Evolutionary conservation across 1,140 invertebrate genomes (phyloP).

Genomic region (Drosophila chauvacae): DNA sequence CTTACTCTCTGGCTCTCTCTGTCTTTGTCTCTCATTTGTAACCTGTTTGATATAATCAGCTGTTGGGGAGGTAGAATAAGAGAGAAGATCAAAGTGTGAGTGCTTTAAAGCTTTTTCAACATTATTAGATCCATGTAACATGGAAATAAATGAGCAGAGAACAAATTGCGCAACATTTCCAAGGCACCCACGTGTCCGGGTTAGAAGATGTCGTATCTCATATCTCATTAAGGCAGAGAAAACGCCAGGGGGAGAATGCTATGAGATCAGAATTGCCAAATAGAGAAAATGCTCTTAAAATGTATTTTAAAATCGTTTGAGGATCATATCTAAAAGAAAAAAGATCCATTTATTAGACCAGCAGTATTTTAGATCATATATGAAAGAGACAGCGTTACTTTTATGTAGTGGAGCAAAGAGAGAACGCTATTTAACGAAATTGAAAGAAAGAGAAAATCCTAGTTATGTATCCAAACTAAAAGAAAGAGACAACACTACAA

Average conservation of each 20-base stretch:
- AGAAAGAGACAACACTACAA: too few relatives aligned
- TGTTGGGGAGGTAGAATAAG: conserved; percentile 26
- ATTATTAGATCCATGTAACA: conserved; percentile 15
- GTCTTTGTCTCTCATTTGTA: conserved; percentile 22
- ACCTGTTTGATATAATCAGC: conserved; percentile 56
- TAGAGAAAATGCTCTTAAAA: not conserved
- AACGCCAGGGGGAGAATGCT: not conserved
- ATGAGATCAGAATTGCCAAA: not conserved
- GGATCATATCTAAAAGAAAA: not conserved
- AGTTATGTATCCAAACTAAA: too few relatives aligned
- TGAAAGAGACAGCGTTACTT: not conserved
- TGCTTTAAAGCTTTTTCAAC: conserved; percentile 15
- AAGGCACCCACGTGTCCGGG: conserved; percentile 22
- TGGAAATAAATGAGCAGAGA: conserved; percentile 11
- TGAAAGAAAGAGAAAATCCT: too few relatives aligned
- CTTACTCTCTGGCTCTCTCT: not conserved
- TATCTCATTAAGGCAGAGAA: not conserved
- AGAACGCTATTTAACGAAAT: not conserved
- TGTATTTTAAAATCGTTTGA: not conserved
- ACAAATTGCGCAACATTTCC: conserved; percentile 51
- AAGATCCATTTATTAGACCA: too few relatives aligned
- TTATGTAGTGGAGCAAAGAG: not conserved
- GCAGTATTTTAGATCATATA: not conserved
- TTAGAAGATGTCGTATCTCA: conserved; percentile 1
- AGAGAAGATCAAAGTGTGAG: conserved; percentile 11